phyloP scores from a whole-genome alignment of 2,888 invertebrate genomes.

The Augiades crinisus region DNA sequence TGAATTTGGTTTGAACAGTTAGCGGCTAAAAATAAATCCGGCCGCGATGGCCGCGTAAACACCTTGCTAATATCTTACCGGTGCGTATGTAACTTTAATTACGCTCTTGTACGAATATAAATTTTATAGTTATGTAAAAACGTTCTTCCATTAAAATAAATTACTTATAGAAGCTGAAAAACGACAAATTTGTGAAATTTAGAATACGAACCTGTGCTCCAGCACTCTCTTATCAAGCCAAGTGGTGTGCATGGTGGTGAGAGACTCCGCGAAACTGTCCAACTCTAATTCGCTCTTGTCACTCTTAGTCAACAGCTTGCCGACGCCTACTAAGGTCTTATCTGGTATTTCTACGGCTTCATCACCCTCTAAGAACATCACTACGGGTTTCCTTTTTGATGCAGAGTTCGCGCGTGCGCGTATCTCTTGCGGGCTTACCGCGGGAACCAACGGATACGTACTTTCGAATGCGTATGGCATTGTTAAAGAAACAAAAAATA shows the following conservation, averaged over 20 bases:
- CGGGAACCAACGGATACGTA: constrained; percentile 76
- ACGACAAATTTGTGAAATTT: not conserved
- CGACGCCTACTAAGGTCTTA: constrained; percentile 62
- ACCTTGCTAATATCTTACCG: too few species aligned
- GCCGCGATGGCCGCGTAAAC: too few species aligned
- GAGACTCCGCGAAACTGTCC: constrained; percentile 80
- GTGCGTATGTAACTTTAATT: too few species aligned
- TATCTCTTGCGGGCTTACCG: constrained; percentile 74
- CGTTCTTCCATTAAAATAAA: too few species aligned
- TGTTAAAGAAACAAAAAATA: not conserved
- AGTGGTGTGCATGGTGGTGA: constrained; percentile 63
- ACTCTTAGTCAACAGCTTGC: constrained; percentile 60
- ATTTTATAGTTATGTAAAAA: too few species aligned
- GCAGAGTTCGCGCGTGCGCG: constrained; percentile 82
- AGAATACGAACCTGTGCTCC: constrained; percentile 79
- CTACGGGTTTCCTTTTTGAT: constrained; percentile 60
- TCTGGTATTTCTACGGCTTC: constrained; percentile 72
- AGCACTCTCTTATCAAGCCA: constrained; percentile 82
- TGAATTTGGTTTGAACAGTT: too few species aligned
- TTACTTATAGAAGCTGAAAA: too few species aligned
- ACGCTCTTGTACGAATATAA: too few species aligned
- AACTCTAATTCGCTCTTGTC: constrained; percentile 75
- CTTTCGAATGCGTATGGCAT: constrained; percentile 83
- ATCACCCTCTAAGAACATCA: constrained; percentile 63
- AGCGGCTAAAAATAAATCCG: too few species aligned